Evolutionary conservation across 1,140 invertebrate species (phyloP), one percentile per base, ranked within the genome.

Genomic region (Diprion similis): DNA sequence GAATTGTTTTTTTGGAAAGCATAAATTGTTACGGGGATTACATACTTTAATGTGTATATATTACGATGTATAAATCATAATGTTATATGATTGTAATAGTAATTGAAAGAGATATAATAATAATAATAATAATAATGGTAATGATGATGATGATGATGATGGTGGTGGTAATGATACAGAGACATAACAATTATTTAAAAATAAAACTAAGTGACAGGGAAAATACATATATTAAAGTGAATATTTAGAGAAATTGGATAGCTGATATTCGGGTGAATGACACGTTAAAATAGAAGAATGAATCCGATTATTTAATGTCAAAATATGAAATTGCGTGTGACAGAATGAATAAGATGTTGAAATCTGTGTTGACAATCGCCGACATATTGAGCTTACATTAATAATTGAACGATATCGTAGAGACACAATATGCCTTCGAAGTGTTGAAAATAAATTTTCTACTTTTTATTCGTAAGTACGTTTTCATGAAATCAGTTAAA

Each of bases 281-380:
- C 24, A 6, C 24, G 24, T 37, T 37, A 37, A 37, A 37, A 37
- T 1, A 37, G 24, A 37, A 4, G 24, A 1, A 6, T 37, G 24
- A 37, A 37, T 37, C 24, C 1, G 6, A 37, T 37, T 37, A 37
- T 37, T 37, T 37, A 37, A 37, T 37, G 24, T 37, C 24, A 37
- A 37, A 37, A 37, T 37, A 37, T 1, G 1, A 37, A 37, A 37
- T 37, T 37, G 24, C 24, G 78, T 85, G 82, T 85, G 85, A 84
- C 81, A 71, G 77, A 84, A 79, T 81, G 6, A 37, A 37, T 37
- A 80, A 84, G 77, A 83, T 78, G 78, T 80, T 85, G 81, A 82
- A 83, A 81, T 85, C 78, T 82, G 82, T 85, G 80, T 85, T 83
- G 82, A 85, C 83, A 81, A 83, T 83, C 82, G 82, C 79, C 79